A percentile compares a stretch with the other conserved stretches of the same genome.
Evolutionary conservation across 2,888 invertebrate genomes (phyloP).

Genomic region (Meghimatium bilineatum): DNA sequence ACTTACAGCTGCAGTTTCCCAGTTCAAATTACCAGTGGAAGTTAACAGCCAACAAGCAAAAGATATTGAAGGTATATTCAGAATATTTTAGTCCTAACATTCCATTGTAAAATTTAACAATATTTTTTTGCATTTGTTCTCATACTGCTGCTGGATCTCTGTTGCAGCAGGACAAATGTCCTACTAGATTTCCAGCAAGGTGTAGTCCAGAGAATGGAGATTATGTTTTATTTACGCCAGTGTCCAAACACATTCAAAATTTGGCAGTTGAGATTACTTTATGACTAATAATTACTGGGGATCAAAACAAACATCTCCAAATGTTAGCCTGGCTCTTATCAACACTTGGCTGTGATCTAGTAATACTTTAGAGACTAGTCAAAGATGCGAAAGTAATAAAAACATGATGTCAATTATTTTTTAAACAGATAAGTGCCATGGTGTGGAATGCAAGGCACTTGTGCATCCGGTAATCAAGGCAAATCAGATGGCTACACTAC

Average conservation of each 20-base stretch:
- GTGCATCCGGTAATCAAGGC: conserved; percentile 12
- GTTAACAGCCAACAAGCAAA: too few relatives aligned
- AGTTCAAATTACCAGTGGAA: background rate
- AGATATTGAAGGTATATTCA: background rate
- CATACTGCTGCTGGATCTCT: too few relatives aligned
- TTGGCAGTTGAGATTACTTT: too few relatives aligned
- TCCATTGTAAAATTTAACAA: background rate
- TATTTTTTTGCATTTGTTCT: too few relatives aligned
- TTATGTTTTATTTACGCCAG: too few relatives aligned
- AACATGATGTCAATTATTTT: conserved; percentile 5
- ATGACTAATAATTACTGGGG: too few relatives aligned
- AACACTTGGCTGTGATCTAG: background rate
- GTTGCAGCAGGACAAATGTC: too few relatives aligned
- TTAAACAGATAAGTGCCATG: conserved; percentile 31
- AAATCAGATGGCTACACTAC: conserved; percentile 32
- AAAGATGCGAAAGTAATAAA: background rate
- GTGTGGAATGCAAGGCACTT: conserved; percentile 22
- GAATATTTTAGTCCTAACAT: background rate
- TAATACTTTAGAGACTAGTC: background rate
- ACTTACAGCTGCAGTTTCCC: background rate
- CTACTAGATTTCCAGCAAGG: too few relatives aligned
- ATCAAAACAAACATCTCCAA: background rate
- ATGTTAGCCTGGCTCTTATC: background rate
- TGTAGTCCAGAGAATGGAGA: too few relatives aligned
- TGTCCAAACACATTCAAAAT: too few relatives aligned